Base-by-base conservation (phyloP, 1,140 invertebrate species). In the Drosophila kikkawai region DNA sequence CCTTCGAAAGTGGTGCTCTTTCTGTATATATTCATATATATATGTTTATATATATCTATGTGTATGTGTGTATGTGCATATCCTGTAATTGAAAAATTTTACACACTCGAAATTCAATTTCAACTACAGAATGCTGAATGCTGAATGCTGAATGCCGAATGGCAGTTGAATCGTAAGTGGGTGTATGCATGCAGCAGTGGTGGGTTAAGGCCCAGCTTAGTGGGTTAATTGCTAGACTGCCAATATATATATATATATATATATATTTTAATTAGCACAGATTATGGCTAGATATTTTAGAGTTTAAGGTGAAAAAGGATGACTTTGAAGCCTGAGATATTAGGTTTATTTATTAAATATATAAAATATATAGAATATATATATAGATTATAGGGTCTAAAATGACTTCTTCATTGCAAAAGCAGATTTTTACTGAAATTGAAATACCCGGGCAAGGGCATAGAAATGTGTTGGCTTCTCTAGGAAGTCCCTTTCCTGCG, bases 81-180 rank as follows among this genome's bases (percentile, higher is more conserved):
- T 88, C 85, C 84, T 88, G 79, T 88, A 88, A 88, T 90, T 88
- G 84, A 85, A 88, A 90, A 88, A 90, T 90, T 88, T 79, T 84
- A 88, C 84, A 88, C 84, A 87, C 84, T 87, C 84, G 85, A 88
- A 88, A 84, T 84, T 90, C 78, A 90, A 88, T 90, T 88, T 70
- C 39, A 75, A 71, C 61, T 80, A 53, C 68, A 42, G 32, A 78
- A 64, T 51, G 32, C 37, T 19, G 36, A 63, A 22, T 47, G 41
- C 17, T 4, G 44, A 36, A 34, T 66, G 64, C 34, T 0, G 41
- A 59, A 17, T 19, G 13, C 34, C 13, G 44, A 53, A 36, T 48
- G 66, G n/a, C 55, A 67, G 73, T 76, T 55, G 61, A 59, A 55
- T 47, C 26, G 36, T 29, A 50, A 57, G 36, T 47, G 34, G 53